Evolutionary conservation across 2,888 invertebrate genomes (phyloP).

Genomic region (Bibio marci): DNA sequence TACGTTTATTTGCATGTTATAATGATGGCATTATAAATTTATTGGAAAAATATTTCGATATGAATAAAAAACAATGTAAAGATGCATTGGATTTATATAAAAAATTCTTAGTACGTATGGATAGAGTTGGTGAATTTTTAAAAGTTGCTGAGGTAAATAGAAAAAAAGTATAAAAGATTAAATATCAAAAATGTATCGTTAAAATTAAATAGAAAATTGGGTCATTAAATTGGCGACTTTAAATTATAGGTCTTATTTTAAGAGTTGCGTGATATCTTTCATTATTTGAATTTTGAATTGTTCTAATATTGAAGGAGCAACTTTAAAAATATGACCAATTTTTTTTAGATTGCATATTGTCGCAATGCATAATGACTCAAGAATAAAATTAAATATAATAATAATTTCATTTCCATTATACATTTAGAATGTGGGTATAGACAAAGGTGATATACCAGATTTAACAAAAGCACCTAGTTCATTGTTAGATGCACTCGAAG

Average conservation of each 20-base stretch:
- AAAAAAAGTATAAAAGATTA: too few relatives aligned
- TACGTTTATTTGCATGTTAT: constrained; percentile 97
- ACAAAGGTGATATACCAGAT: constrained; percentile 97
- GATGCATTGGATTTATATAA: constrained; percentile 97
- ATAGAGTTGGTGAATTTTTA: constrained; percentile 93
- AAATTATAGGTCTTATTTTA: too few relatives aligned
- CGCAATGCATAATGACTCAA: too few relatives aligned
- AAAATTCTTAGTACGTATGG: constrained; percentile 96
- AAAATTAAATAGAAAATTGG: too few relatives aligned
- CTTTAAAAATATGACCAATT: too few relatives aligned
- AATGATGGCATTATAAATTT: constrained; percentile 99
- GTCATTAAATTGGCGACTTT: too few relatives aligned
- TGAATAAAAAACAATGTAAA: constrained; percentile 98
- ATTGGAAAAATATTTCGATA: constrained; percentile 97
- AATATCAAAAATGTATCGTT: too few relatives aligned
- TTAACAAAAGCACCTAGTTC: constrained; percentile 96
- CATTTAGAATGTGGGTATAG: constrained; percentile 78
- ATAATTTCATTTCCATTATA: constrained; percentile 20
- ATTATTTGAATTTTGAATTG: too few relatives aligned
- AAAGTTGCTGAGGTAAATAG: constrained; percentile 54
- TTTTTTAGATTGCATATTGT: too few relatives aligned
- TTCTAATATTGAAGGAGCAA: too few relatives aligned
- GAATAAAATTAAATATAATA: background rate
- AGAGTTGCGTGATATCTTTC: too few relatives aligned
- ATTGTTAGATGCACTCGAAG: constrained; percentile 89